Base-by-base conservation (phyloP, 64 coral and sea anemone species). In the Platygyra sinensis region DNA sequence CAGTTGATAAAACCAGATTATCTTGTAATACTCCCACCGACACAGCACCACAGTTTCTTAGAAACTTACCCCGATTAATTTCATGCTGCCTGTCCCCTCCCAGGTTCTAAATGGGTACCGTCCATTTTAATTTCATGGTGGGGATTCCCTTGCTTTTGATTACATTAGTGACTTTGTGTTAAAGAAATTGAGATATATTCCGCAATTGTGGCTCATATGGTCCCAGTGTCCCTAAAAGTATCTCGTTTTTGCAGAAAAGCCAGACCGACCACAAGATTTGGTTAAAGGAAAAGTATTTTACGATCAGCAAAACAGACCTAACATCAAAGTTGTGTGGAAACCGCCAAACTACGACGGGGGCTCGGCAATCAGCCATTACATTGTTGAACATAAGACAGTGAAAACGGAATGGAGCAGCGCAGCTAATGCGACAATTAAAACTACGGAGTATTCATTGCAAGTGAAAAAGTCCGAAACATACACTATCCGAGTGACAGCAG, bases 321-420 rank as follows among this genome's bases (percentile, higher is more conserved):
- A 69, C 22, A 22, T 85, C 22, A 72, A 69, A 39, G 20, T 85
- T 1, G 32, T 36, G 38, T 85, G 81, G 64, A 42, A 71, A 51
- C 60, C 62, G 7, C 81, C 81, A 22, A 85, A 28, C 3, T 85
- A 67, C 20, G 42, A 72, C 27, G 81, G 63, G 10, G 81, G 81
- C 12, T 38, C 36, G 10, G 11, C 63, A 14, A n/a, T 85, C 63
- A 51, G 19, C 4, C 12, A 71, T 50, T 85, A 85, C 39, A 50
- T 71, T 30, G 81, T 85, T 22, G 81, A 85, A 42, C 24, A 85
- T 63, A 85, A 85, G 16, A 85, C 81, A 4, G 81, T 85, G 63
- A 85, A 52, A 65, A 85, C 18, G 64, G 38, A 85, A 85, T 85
- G 81, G 81, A 51, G 81, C 33, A 51, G 10, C 6, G 62, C 81